Base-by-base conservation (phyloP, 2,888 invertebrate species). In the Macaria notata region DNA sequence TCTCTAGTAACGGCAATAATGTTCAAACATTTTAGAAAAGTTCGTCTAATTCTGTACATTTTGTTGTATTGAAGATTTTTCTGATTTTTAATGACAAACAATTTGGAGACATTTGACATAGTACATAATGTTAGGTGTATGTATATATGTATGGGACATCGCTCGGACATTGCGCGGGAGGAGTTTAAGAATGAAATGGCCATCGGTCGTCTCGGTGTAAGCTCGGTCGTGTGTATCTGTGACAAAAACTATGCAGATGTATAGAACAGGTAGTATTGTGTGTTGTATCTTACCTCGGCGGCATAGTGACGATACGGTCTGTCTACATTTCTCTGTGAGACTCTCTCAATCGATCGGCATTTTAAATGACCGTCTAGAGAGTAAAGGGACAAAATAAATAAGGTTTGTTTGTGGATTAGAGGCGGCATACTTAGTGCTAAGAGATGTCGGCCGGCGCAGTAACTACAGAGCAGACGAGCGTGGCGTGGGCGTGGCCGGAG, bases 361-460 rank as follows among this genome's bases (percentile, higher is more conserved):
- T 81, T 92, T 93, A 93, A 92, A 92, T 93, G 93, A 93, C 93
- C 93, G 93, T 94, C 93, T 94, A 93, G 92, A 93, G 93, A 93
- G 92, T 92, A 92, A 92, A 92, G 92, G 92, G 92, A 92, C 84
- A 92, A 92, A 91, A 92, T 90, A 92, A 92, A 92, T 90, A 91
- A 91, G 91, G 88, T 91, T 88, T 90, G 88, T 88, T 82, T 85
- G 85, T 83, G 88, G 88, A 86, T 85, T 85, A 86, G 80, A 78
- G 73, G 78, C 76, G 81, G 83, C 79, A 81, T 87, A 87, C 86
- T 86, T 86, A 86, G 87, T 88, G 88, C 81, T 88, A 87, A 84
- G 78, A 84, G 78, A 80, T 76, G 61, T 73, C 70, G 73, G 69
- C 71, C 73, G 72, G 74, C 65, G 65, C 58, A 88, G 84, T 86